phyloP scores from a whole-genome alignment of 1,140 invertebrate genomes.

The Drosophila nigrodunni region DNA sequence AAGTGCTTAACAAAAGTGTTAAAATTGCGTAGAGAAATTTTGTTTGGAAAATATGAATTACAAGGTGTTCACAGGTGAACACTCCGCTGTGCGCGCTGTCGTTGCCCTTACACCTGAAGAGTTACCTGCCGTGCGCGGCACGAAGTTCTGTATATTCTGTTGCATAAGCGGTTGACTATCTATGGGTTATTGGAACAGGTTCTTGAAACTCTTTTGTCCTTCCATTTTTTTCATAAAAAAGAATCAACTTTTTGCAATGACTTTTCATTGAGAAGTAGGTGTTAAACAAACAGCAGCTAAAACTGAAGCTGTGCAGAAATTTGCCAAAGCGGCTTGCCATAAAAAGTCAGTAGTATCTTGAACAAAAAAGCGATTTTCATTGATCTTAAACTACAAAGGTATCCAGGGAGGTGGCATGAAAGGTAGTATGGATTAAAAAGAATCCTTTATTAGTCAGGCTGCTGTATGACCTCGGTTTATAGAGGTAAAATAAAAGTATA shows the following conservation, averaged over 20 bases:
- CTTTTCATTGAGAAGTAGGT: slow-evolving; percentile 38
- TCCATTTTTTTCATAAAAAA: slow-evolving; percentile 28
- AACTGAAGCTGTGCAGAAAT: slow-evolving; percentile 40
- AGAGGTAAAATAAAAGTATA: background rate
- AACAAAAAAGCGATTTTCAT: slow-evolving; percentile 9
- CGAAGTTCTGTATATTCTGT: slow-evolving; percentile 10
- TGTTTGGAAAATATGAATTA: slow-evolving; percentile 62
- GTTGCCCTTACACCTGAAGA: slow-evolving; percentile 30
- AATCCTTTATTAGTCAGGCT: slow-evolving; percentile 16
- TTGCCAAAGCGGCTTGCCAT: slow-evolving; percentile 8
- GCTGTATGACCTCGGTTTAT: slow-evolving; percentile 7
- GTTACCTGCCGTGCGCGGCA: slow-evolving; percentile 52
- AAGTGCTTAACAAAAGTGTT: slow-evolving; percentile 51
- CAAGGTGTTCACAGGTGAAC: slow-evolving; percentile 33
- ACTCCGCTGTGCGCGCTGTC: slow-evolving; percentile 39
- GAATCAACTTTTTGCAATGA: slow-evolving; percentile 25
- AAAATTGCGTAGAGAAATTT: slow-evolving; percentile 40
- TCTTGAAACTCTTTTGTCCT: slow-evolving; percentile 8
- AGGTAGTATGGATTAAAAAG: slow-evolving; percentile 5
- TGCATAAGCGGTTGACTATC: slow-evolving; percentile 19
- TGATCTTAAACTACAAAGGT: slow-evolving; percentile 1
- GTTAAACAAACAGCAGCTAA: slow-evolving; percentile 54
- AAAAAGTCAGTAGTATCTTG: slow-evolving; percentile 7
- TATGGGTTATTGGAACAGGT: slow-evolving; percentile 42
- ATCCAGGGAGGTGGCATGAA: slow-evolving; percentile 10